Evolutionary conservation across 2,888 invertebrate species (phyloP), one percentile per base, ranked within the genome.

Genomic region (Drosophila longiperda): DNA sequence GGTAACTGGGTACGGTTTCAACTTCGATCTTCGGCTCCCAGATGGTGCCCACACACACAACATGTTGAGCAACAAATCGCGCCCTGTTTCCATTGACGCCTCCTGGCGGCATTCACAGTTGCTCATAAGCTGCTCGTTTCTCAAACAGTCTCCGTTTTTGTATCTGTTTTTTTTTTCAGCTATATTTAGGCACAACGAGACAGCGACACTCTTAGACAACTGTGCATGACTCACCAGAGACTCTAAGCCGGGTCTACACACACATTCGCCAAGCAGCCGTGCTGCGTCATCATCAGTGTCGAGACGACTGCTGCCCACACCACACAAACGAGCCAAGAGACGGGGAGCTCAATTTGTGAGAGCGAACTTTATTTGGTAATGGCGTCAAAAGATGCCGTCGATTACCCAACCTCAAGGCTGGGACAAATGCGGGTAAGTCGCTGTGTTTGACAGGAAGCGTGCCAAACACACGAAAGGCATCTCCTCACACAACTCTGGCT

Each of bases 341-440:
- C 20, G 54, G 59, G 38, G 60, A 48, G 49, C 45, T 45, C 33
- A 34, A 50, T 54, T 48, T 67, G 62, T 42, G 75, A 65, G 58
- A 61, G 66, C 40, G 20, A 40, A 66, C 83, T 89, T 64, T 73
- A 87, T 91, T 89, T 87, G 89, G 84, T 70, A 80, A 93, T 93
- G 93, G 91, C 93, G 87, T 92, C 93, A 91, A 91, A 92, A 91
- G 91, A 90, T 84, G 87, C 87, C 66, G 75, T 83, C 69, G 83
- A 86, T 69, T 83, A 75, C 67, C 93, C 93, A 82, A 89, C 79
- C 78, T 94, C 94, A 82, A 93, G 92, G 91, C 90, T 94, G 80
- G 90, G 91, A 42, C 92, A 93, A 87, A 93, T 94, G 92, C 93
- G 94, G 92, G 94, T 94, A 91, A 92, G 93, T 76, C 42, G 26